Conservation (phyloP, 2,113 vertebrate genomes). For the Nibea albiflora region DNA sequence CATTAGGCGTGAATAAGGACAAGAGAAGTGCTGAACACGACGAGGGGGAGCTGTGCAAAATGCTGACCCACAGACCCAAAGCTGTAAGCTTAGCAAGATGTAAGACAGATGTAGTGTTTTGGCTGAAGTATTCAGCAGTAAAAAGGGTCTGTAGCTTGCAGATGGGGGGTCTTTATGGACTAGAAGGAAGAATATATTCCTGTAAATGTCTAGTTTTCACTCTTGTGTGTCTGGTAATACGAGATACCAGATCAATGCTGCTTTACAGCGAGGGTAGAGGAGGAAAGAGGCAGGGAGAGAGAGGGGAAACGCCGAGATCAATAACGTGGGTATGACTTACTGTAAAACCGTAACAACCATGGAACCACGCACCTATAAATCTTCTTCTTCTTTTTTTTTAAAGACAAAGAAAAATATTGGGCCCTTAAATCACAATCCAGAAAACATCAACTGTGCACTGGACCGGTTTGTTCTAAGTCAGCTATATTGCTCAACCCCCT, state of each 20-base stretch:
- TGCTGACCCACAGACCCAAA: constrained; percentile 70
- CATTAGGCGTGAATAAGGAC: constrained; percentile 38
- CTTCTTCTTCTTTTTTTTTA: neutral
- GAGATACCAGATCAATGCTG: constrained; percentile 64
- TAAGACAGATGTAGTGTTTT: constrained; percentile 49
- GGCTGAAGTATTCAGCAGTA: constrained; percentile 37
- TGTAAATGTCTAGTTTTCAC: constrained; percentile 55
- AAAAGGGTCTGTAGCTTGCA: constrained; percentile 48
- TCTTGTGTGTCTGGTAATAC: constrained; percentile 55
- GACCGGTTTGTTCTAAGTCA: constrained; percentile 32
- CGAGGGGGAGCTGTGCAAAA: constrained; percentile 78
- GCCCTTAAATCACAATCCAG: neutral
- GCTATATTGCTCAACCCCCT: constrained; percentile 69
- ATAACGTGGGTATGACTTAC: constrained; percentile 55
- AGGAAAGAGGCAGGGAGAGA: constrained; percentile 12
- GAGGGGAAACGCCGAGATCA: constrained; percentile 47
- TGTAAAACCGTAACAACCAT: constrained; percentile 32
- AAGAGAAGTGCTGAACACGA: constrained; percentile 61
- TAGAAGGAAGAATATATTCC: constrained; percentile 40
- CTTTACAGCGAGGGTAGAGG: constrained; percentile 13
- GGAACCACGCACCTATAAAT: neutral
- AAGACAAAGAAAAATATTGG: neutral
- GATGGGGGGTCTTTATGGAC: constrained; percentile 35
- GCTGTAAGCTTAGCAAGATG: constrained; percentile 42
- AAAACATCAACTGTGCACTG: constrained; percentile 9